Evolutionary conservation across 2,113 vertebrate genomes (phyloP).

Genomic region (Notothenia rossii): DNA sequence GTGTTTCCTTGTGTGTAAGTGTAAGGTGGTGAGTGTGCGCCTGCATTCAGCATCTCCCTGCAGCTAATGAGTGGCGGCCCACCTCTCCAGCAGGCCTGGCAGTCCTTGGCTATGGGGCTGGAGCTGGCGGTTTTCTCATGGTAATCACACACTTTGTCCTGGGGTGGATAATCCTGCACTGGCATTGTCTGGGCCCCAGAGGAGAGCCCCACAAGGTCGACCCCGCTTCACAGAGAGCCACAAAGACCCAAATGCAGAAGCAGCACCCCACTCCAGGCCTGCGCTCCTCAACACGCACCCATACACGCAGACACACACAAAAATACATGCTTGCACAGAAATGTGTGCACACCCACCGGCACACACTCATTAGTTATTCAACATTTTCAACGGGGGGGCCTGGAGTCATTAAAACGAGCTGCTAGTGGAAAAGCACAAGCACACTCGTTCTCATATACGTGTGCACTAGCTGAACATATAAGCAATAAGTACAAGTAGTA

Average conservation of each 20-base stretch:
- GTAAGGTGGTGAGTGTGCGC: constrained; percentile 68
- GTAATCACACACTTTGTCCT: constrained; percentile 88
- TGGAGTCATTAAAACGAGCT: constrained; percentile 59
- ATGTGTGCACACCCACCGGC: constrained; percentile 33
- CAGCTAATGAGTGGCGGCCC: constrained; percentile 84
- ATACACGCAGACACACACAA: constrained; percentile 48
- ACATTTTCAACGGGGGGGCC: constrained; percentile 70
- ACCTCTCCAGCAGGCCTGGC: constrained; percentile 83
- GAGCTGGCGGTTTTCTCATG: constrained; percentile 85
- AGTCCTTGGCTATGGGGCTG: constrained; percentile 78
- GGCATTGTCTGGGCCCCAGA: constrained; percentile 84
- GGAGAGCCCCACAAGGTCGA: constrained; percentile 85
- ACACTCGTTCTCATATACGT: constrained; percentile 7
- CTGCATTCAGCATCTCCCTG: constrained; percentile 79
- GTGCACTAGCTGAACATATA: constrained; percentile 1
- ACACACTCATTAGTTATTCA: constrained; percentile 77
- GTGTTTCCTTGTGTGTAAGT: constrained; percentile 61
- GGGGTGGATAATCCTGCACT: constrained; percentile 84
- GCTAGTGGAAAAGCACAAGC: constrained; percentile 42
- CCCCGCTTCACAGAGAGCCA: constrained; percentile 80
- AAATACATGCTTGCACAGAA: constrained; percentile 64
- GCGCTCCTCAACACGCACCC: constrained; percentile 65
- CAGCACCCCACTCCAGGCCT: constrained; percentile 77
- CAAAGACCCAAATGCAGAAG: constrained; percentile 81
- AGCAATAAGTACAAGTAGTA: neutral